Evolutionary conservation across 1,140 invertebrate genomes (phyloP).

Genomic region (Drosophila sulfurigaster): DNA sequence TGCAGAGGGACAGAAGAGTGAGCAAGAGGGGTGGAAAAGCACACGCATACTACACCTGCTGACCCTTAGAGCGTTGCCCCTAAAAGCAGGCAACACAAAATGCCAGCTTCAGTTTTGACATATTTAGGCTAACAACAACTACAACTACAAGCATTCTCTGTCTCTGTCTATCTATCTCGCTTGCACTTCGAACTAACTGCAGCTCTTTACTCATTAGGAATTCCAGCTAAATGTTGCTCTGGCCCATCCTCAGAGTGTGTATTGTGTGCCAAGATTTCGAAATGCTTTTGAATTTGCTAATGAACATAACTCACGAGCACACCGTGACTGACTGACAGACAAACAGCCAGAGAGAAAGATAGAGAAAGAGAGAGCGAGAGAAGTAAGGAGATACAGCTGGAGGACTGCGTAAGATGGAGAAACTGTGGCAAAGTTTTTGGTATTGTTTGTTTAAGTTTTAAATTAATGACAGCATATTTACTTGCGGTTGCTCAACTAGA

Average conservation of each 20-base stretch:
- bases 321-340: constrained; percentile 39
- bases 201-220: constrained; percentile 61
- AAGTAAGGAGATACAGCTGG: constrained; percentile 4
- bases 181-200: constrained; percentile 12
- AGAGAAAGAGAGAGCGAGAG: constrained; percentile 22
- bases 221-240: constrained; percentile 61
- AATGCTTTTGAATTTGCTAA: constrained; percentile 74
- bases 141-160: not conserved
- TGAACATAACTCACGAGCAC: constrained; percentile 76
- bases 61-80: constrained; percentile 76
- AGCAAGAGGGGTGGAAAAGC: not conserved
- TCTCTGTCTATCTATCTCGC: not conserved
- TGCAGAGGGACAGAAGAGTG: not conserved
- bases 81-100: constrained; percentile 63
- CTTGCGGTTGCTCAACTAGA: constrained; percentile 62
- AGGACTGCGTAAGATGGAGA: constrained; percentile 3
- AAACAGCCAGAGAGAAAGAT: constrained; percentile 21
- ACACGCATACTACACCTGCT: constrained; percentile 57
- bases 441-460: constrained; percentile 76
- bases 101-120: constrained; percentile 65
- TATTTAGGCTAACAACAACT: constrained; percentile 67
- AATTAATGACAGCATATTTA: constrained; percentile 83
- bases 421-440: constrained; percentile 47
- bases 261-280: constrained; percentile 42
- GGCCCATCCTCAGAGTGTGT: constrained; percentile 14